phyloP scores from a whole-genome alignment of 2,113 vertebrate species.

The Elephas maximus region DNA sequence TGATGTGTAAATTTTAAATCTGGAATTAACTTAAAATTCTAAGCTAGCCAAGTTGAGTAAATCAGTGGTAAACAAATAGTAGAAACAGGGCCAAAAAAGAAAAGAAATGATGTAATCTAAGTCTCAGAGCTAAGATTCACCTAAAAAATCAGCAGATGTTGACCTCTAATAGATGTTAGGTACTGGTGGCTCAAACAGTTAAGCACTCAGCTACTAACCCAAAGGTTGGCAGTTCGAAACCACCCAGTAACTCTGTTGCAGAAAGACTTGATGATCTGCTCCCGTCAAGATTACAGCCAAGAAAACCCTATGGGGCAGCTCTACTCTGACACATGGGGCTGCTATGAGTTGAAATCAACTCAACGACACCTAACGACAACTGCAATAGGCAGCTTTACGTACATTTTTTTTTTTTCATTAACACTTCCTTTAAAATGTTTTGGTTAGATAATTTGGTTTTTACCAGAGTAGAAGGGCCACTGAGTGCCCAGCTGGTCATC shows the following conservation, averaged over 20 bases:
- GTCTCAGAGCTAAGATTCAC: neutral
- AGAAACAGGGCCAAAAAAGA: neutral
- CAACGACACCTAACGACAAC: too few relatives aligned
- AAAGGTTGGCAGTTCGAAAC: neutral
- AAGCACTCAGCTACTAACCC: neutral
- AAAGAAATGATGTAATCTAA: neutral
- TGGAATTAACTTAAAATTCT: neutral
- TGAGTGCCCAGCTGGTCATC: too few relatives aligned
- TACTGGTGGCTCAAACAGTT: neutral
- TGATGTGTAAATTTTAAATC: constrained; percentile 45
- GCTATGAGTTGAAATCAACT: neutral
- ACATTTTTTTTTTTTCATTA: too few relatives aligned
- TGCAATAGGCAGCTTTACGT: neutral
- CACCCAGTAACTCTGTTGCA: neutral
- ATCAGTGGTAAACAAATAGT: neutral
- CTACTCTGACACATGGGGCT: neutral
- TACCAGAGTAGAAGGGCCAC: too few relatives aligned
- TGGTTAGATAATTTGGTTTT: neutral
- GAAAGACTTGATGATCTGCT: neutral
- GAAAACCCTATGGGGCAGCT: neutral
- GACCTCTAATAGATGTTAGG: neutral
- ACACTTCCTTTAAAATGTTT: neutral
- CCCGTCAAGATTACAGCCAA: neutral
- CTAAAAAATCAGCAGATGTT: neutral
- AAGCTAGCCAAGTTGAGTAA: neutral